These are phyloP conservation scores for Ommatoiulus sabulosus DNA, from an alignment of 2,888 invertebrate species.

Conservation along the genomic window DNA sequence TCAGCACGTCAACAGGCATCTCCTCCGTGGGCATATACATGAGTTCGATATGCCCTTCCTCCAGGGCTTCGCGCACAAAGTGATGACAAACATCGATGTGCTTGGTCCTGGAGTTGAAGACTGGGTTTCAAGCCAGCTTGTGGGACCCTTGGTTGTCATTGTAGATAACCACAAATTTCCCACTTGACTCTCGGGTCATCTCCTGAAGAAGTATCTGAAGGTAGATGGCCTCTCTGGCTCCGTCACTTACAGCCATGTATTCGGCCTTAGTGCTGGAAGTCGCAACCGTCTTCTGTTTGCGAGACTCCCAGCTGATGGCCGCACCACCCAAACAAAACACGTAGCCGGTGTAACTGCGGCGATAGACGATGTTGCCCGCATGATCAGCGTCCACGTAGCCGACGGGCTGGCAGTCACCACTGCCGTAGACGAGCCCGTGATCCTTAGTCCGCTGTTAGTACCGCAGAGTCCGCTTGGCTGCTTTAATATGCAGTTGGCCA, in stretches of 20 bases:
- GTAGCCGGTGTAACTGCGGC: slow-evolving; percentile 65
- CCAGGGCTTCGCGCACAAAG: neutral
- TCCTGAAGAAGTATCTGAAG: slow-evolving; percentile 41
- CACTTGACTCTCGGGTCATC: neutral
- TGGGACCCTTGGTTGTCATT: neutral
- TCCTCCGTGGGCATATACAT: neutral
- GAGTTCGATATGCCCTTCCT: neutral
- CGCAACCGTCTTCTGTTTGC: neutral
- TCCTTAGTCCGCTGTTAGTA: neutral
- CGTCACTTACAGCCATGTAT: slow-evolving; percentile 52
- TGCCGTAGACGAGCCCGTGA: neutral
- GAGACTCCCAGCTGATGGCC: neutral
- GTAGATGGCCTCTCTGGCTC: slow-evolving; percentile 54
- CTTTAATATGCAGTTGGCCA: neutral
- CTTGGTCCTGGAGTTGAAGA: neutral
- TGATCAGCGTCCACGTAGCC: slow-evolving; percentile 64
- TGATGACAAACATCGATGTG: neutral
- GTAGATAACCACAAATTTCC: neutral
- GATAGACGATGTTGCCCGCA: slow-evolving; percentile 62
- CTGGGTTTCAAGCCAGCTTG: neutral
- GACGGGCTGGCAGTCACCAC: neutral
- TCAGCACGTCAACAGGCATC: neutral
- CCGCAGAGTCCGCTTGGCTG: neutral
- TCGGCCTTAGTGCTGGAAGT: slow-evolving; percentile 36
- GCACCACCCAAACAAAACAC: slow-evolving; percentile 62